A percentile compares a stretch with the other conserved stretches of the same genome.
Conservation (phyloP, 2,888 invertebrate genomes). For the Pharmacophagus antenor region DNA sequence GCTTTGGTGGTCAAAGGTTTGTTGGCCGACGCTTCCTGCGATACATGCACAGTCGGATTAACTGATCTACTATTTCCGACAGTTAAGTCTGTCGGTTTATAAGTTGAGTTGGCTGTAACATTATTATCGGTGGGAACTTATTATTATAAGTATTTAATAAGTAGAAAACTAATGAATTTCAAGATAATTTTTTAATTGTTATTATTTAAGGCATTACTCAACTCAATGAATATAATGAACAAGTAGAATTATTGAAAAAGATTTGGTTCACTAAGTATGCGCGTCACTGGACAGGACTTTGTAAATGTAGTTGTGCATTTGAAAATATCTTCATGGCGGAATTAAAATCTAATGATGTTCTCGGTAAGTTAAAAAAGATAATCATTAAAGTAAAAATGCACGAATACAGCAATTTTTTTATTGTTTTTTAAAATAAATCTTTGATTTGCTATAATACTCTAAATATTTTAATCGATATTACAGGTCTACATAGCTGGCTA, state of each 20-base stretch:
- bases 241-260: slow-evolving; percentile 83
- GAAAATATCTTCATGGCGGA: slow-evolving; percentile 96
- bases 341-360: slow-evolving; percentile 88
- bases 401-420: no score
- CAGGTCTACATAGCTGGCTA: slow-evolving; percentile 95
- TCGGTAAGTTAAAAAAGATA: slow-evolving; percentile 62
- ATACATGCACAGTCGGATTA: no score
- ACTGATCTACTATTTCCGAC: no score
- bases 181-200: background rate
- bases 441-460: background rate
- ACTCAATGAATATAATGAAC: slow-evolving; percentile 82
- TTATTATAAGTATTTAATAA: no score
- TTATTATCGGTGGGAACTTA: no score
- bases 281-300: slow-evolving; percentile 86
- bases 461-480: background rate
- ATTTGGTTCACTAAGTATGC: slow-evolving; percentile 93
- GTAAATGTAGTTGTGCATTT: slow-evolving; percentile 93
- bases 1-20: no score
- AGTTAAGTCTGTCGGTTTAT: no score
- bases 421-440: background rate
- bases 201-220: slow-evolving; percentile 70
- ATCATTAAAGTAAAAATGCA: no score
- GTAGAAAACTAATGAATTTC: no score
- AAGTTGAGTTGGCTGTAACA: no score
- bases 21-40: no score